These are phyloP conservation scores for Periophthalmodon schlosseri DNA, from an alignment of 2,113 vertebrate species.

Conservation along the genomic window DNA sequence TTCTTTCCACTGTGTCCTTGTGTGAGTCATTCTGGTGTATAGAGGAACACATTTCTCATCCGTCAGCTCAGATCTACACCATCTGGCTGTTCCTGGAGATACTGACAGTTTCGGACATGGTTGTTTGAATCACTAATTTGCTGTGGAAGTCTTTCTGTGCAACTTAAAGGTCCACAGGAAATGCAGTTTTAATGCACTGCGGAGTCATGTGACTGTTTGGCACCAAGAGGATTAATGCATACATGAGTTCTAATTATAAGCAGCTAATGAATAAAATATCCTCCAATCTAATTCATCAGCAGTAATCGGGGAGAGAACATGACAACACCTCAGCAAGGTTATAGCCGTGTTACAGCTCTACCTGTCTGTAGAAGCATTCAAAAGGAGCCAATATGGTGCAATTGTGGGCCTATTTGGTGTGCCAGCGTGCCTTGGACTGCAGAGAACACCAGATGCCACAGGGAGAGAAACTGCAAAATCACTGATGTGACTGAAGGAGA, in stretches of 20 bases:
- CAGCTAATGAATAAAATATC: conserved; percentile 9
- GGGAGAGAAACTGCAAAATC: conserved; percentile 31
- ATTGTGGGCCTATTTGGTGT: conserved; percentile 33
- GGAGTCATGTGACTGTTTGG: conserved; percentile 5
- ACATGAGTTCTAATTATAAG: conserved; percentile 15
- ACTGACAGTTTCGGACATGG: conserved; percentile 55
- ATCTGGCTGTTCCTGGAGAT: conserved; percentile 64
- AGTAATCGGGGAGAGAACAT: not conserved
- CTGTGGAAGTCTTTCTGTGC: conserved; percentile 42
- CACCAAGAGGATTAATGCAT: conserved; percentile 6
- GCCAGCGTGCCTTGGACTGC: conserved; percentile 45
- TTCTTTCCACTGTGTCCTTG: conserved; percentile 27
- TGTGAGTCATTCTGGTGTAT: conserved; percentile 32
- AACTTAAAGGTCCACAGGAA: conserved; percentile 27
- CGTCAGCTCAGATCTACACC: conserved; percentile 47
- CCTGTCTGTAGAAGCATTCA: conserved; percentile 26
- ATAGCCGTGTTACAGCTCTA: conserved; percentile 21
- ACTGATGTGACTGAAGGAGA: conserved; percentile 18
- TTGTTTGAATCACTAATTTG: conserved; percentile 61
- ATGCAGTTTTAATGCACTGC: conserved; percentile 37
- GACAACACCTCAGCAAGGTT: conserved; percentile 20
- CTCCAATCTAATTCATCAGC: not conserved
- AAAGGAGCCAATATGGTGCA: conserved; percentile 42
- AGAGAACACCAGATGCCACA: conserved; percentile 43
- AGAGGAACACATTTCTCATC: conserved; percentile 31